phyloP scores from a whole-genome alignment of 1,140 invertebrate species.

The Metaphire vulgaris region DNA sequence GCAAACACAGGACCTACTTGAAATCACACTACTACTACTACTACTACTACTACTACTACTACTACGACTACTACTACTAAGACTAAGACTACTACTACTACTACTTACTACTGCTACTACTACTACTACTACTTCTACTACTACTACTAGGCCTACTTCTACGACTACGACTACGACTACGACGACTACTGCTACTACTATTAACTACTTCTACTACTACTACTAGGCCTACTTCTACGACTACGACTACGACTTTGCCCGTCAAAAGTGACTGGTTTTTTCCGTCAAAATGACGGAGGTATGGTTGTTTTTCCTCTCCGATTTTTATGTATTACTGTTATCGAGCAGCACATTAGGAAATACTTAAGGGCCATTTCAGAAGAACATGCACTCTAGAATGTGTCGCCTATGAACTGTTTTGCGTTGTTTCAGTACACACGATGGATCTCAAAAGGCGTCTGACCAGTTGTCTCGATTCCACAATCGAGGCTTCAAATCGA shows the following conservation, averaged over 20 bases:
- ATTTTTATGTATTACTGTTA: background rate
- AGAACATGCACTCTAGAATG: background rate
- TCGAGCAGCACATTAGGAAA: too few relatives aligned
- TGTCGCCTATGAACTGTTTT: background rate
- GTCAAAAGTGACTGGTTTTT: background rate
- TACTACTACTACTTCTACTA: background rate
- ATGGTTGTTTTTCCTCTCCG: background rate
- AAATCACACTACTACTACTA: background rate
- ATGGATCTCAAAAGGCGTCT: too few relatives aligned
- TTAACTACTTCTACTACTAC: background rate
- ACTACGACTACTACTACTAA: background rate
- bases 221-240: background rate
- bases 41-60: constrained; percentile 2
- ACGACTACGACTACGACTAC: background rate
- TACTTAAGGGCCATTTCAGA: too few relatives aligned
- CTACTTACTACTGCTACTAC: background rate
- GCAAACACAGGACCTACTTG: background rate
- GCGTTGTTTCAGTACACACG: background rate
- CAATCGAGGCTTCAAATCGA: too few relatives aligned
- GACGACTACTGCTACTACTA: background rate
- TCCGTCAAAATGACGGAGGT: background rate
- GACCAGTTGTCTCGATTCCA: too few relatives aligned
- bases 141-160: background rate
- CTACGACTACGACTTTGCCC: background rate
- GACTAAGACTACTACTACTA: background rate